phyloP scores from a whole-genome alignment of 2,113 vertebrate species.

The Tyrannus savana region DNA sequence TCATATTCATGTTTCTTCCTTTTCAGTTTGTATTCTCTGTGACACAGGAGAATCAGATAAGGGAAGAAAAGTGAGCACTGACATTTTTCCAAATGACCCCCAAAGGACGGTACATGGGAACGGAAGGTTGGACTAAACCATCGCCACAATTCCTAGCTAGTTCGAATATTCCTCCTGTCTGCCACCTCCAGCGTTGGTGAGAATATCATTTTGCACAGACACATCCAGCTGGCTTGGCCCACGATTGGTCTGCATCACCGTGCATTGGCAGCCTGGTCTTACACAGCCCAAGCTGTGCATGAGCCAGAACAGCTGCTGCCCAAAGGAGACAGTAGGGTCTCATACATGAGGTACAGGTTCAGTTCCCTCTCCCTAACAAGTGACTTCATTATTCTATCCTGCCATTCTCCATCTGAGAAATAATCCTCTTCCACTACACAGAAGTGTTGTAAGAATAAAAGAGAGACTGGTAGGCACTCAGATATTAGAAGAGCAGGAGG shows the following conservation, averaged over 20 bases:
- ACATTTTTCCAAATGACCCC: neutral
- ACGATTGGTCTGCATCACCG: neutral
- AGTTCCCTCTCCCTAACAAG: neutral
- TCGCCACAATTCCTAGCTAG: neutral
- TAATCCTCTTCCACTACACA: neutral
- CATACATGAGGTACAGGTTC: neutral
- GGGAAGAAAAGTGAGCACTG: neutral
- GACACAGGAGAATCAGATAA: neutral
- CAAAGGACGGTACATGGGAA: neutral
- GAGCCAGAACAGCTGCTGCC: neutral
- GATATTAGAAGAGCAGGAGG: neutral
- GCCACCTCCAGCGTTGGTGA: neutral
- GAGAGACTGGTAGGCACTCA: neutral
- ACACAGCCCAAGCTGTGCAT: neutral
- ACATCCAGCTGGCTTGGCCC: neutral
- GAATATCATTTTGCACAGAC: neutral
- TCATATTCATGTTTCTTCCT: neutral
- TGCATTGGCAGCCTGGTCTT: neutral
- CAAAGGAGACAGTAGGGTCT: neutral
- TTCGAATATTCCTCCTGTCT: neutral
- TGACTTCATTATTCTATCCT: neutral
- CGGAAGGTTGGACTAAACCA: neutral
- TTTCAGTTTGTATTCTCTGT: neutral
- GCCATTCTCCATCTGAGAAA: neutral
- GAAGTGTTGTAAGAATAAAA: neutral